Conservation (phyloP, 2,797 vertebrate species). For the Masticophis lateralis region DNA sequence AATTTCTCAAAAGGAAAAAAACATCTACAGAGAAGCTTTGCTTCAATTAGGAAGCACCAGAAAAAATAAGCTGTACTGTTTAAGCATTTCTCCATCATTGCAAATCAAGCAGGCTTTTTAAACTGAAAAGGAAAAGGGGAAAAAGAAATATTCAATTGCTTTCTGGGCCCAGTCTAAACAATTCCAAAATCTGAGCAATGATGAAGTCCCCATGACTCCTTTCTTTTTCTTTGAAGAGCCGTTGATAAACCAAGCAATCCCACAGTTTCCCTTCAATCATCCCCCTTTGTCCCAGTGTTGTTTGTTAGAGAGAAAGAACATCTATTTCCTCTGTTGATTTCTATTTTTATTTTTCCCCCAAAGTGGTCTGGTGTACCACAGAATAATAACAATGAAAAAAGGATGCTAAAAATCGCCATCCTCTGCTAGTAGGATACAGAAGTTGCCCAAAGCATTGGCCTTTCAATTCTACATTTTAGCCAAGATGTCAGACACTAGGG, state of each 20-base stretch:
- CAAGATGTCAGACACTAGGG: background rate
- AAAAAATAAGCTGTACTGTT: background rate
- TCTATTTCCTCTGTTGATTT: background rate
- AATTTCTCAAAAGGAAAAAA: background rate
- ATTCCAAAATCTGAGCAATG: background rate
- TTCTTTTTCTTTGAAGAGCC: no score
- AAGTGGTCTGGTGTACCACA: background rate
- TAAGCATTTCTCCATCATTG: background rate
- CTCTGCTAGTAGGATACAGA: background rate
- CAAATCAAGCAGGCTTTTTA: background rate
- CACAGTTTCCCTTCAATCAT: background rate
- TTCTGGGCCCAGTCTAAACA: background rate
- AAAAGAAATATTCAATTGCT: background rate
- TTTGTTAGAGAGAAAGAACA: background rate
- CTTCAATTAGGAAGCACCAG: background rate
- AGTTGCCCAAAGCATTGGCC: background rate
- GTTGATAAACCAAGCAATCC: background rate
- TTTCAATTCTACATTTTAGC: background rate
- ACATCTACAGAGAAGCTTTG: background rate
- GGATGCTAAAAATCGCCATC: background rate
- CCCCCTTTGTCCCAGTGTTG: background rate
- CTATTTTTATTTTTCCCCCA: accelerated
- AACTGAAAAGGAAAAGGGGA: background rate
- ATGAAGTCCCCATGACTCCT: background rate
- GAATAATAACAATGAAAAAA: background rate